Evolutionary conservation across 92 coral and sea anemone genomes (phyloP).

Genomic region (Meandrina meandrites): DNA sequence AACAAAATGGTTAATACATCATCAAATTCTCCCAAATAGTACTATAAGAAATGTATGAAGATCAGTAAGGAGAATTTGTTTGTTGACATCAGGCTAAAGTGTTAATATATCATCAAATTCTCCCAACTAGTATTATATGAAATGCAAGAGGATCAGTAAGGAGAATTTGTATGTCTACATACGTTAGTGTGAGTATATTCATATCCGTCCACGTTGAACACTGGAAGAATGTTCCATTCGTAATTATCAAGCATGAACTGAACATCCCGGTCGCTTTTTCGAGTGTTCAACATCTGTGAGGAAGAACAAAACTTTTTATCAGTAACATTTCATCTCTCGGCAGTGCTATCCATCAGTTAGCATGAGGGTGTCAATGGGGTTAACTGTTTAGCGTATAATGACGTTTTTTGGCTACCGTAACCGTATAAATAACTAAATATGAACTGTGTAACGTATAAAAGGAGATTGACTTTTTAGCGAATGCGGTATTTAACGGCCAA

Average conservation of each 20-base stretch:
- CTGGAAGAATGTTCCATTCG: conserved; percentile 90
- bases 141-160: neutral
- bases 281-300: conserved; percentile 60
- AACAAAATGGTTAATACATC: neutral
- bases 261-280: conserved; percentile 59
- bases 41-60: neutral
- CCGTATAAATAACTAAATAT: no score
- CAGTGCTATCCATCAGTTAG: neutral
- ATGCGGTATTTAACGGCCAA: no score
- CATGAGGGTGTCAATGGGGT: no score
- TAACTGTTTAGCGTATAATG: no score
- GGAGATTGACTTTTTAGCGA: no score
- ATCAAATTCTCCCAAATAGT: neutral
- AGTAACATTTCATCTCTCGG: neutral
- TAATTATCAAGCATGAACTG: conserved; percentile 74
- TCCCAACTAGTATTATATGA: neutral
- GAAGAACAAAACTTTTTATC: neutral
- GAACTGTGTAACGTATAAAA: no score
- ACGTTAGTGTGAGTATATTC: conserved; percentile 79
- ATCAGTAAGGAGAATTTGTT: neutral
- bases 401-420: no score
- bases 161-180: neutral
- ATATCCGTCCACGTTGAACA: conserved; percentile 87
- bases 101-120: neutral
- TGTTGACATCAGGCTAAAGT: no score